phyloP scores from a whole-genome alignment of 2,888 invertebrate species.

The Epiblema foenella region DNA sequence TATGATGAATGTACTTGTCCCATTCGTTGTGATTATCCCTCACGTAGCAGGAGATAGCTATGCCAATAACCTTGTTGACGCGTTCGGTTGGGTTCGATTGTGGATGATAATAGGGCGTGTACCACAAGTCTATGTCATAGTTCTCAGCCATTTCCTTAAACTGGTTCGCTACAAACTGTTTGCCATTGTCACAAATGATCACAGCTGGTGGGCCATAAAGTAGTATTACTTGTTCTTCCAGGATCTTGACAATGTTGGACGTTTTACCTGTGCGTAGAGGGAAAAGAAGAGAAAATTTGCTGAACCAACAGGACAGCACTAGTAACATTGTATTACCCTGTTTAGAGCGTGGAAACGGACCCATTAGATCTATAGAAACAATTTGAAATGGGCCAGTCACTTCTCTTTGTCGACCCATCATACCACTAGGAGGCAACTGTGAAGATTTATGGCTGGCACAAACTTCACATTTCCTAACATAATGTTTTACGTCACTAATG shows the following conservation, averaged over 20 bases:
- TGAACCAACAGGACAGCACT: conserved; percentile 19
- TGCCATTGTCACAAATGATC: conserved; percentile 49
- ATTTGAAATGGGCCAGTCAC: conserved; percentile 37
- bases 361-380: conserved; percentile 21
- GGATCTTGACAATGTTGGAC: conserved; percentile 36
- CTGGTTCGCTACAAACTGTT: conserved; percentile 44
- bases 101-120: too few relatives aligned
- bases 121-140: conserved; percentile 40
- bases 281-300: conserved; percentile 17
- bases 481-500: conserved; percentile 33
- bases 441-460: conserved; percentile 41
- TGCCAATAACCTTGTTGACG: too few relatives aligned
- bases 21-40: too few relatives aligned
- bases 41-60: too few relatives aligned
- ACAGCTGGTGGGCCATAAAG: conserved; percentile 43
- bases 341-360: conserved; percentile 3
- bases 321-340: conserved; percentile 16
- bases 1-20: too few relatives aligned
- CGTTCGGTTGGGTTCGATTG: too few relatives aligned
- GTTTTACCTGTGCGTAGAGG: conserved; percentile 38
- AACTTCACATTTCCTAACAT: conserved; percentile 39
- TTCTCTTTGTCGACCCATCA: conserved; percentile 40
- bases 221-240: conserved; percentile 46
- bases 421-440: conserved; percentile 21
- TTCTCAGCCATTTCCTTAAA: conserved; percentile 41